A percentile compares a stretch with the other conserved stretches of the same genome.
These are phyloP conservation scores for Chelonia mydas DNA, from an alignment of 2,797 vertebrate genomes.

Conservation along the genomic window DNA sequence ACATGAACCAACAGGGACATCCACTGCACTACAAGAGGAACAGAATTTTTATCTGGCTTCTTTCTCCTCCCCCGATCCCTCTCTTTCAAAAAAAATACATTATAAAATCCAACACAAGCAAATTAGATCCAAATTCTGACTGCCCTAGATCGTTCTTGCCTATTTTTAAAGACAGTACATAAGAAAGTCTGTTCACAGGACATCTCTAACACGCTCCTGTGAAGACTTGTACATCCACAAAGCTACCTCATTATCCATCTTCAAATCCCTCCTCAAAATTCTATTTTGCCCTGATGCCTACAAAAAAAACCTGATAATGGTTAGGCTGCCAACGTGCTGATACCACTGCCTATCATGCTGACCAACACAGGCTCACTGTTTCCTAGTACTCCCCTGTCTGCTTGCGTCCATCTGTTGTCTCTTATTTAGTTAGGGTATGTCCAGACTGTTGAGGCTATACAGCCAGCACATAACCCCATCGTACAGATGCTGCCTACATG, in stretches of 20 bases:
- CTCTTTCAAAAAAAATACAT: no score
- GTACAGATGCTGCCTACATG: no score
- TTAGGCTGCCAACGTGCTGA: neutral
- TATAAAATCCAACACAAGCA: neutral
- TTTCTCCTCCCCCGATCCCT: neutral
- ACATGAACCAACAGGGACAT: neutral
- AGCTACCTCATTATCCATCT: neutral
- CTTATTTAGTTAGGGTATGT: no score
- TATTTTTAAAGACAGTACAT: neutral
- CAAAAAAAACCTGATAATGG: neutral
- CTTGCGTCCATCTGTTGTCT: no score
- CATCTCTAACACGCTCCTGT: neutral
- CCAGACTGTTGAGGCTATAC: no score
- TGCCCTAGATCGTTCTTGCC: neutral
- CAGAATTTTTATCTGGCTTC: neutral
- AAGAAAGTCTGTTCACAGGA: neutral
- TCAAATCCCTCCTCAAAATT: neutral
- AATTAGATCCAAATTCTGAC: neutral
- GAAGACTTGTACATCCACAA: neutral
- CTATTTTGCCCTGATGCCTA: neutral
- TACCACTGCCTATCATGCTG: neutral
- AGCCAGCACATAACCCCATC: no score
- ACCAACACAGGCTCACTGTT: neutral
- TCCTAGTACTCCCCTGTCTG: no score
- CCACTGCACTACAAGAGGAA: neutral